A percentile compares a stretch with the other conserved stretches of the same genome.
Conservation (phyloP, 2,888 invertebrate genomes). For the Cerastis leucographa region DNA sequence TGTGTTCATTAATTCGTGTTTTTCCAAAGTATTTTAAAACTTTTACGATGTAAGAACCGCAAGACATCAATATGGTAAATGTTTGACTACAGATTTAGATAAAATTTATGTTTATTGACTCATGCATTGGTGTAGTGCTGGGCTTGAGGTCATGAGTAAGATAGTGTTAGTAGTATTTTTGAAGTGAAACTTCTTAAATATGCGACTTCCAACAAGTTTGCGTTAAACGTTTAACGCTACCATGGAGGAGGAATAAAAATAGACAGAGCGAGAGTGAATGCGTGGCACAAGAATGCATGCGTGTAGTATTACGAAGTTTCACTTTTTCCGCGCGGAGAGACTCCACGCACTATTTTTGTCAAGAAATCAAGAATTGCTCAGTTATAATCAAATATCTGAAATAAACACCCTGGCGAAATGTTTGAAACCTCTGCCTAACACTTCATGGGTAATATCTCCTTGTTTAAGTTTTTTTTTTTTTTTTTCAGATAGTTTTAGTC, state of each 20-base stretch:
- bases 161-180: too few species aligned
- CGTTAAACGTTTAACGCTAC: too few species aligned
- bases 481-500: constrained; percentile 50
- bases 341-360: too few species aligned
- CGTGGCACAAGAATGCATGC: too few species aligned
- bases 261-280: too few species aligned
- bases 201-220: too few species aligned
- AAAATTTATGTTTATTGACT: neutral
- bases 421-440: neutral
- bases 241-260: too few species aligned
- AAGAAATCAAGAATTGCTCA: neutral
- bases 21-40: constrained; percentile 23
- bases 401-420: neutral
- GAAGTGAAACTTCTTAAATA: too few species aligned
- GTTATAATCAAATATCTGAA: neutral
- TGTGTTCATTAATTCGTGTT: constrained; percentile 10
- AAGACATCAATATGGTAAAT: neutral
- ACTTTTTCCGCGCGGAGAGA: too few species aligned
- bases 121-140: neutral
- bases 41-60: constrained; percentile 3
- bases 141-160: neutral
- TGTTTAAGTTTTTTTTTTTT: neutral
- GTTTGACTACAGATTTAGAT: neutral
- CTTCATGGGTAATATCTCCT: neutral
- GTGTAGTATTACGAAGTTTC: too few species aligned